A percentile compares a stretch with the other conserved stretches of the same genome.
phyloP scores from a whole-genome alignment of 2,113 vertebrate genomes.

The Siniperca chuatsi region DNA sequence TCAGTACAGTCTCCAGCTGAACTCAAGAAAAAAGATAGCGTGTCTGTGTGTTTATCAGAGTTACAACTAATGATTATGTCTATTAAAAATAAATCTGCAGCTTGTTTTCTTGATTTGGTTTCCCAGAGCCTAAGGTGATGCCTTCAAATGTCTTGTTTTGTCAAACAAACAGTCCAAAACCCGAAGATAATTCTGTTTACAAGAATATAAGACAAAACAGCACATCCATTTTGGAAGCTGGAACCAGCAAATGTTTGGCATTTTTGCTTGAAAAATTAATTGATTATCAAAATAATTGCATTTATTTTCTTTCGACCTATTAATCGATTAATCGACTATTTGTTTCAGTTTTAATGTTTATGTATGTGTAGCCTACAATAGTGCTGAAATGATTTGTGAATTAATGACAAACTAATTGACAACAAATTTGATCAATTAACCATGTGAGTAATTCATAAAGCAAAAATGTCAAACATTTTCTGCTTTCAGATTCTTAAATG shows the following conservation, averaged over 20 bases:
- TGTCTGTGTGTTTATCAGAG: conserved; percentile 21
- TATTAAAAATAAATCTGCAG: conserved; percentile 39
- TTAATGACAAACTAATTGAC: background rate
- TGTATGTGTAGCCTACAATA: background rate
- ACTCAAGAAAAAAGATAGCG: background rate
- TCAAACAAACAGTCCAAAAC: background rate
- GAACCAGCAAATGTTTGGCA: background rate
- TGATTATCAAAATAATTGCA: background rate
- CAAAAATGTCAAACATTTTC: background rate
- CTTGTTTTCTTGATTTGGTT: conserved; percentile 46
- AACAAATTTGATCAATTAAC: background rate
- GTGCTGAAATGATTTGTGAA: background rate
- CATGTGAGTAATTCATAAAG: background rate
- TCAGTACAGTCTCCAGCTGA: conserved; percentile 41
- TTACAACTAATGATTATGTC: conserved; percentile 34
- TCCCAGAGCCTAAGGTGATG: conserved; percentile 25
- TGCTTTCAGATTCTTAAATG: background rate
- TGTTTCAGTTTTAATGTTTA: background rate
- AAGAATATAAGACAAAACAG: background rate
- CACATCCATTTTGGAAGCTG: background rate
- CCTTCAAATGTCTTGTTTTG: conserved; percentile 17
- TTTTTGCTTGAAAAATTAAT: conserved; percentile 6
- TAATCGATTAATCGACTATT: background rate
- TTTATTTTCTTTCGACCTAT: background rate
- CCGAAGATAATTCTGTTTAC: background rate